Evolutionary conservation across 2,797 vertebrate genomes (phyloP), one percentile per base, ranked within the genome.

Genomic region (Enteromius treurensis): DNA sequence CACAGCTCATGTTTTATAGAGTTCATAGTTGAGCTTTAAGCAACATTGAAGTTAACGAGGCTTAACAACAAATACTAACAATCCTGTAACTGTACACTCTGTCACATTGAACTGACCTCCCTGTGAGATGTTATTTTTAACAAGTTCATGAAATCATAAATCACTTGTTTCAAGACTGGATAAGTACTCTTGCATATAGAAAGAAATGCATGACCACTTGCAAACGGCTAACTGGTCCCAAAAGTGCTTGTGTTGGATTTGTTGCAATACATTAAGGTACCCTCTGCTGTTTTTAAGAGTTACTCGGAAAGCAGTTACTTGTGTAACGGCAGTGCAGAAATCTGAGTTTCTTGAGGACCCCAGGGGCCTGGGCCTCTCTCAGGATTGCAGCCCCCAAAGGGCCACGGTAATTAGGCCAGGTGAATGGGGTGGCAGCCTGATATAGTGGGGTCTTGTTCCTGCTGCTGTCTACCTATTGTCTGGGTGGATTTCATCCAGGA

Each of bases 361-460:
- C 49, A 85, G 86, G 82, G 90, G 88, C 89, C 76, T 45, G 80
- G 90, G 89, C 89, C 89, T 89, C 93, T 94, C 92, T 91, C 91
- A 90, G 75, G 89, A 90, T 91, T 86, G 80, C 74, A 84, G 87
- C 81, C 90, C 89, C 91, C 89, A 90, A 84, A 88, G 90, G 91
- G 89, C 91, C 87, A 81, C 88, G 89, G 89, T 94, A 95, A 95
- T 95, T 95, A 95, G 94, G 94, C 90, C 91, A 93, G 92, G 93
- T 93, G 93, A 94, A 94, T 93, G 90, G 94, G 90, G 87, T 91
- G 90, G 89, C 87, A 91, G 91, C 86, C 89, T 86, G 91, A 90
- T 92, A 95, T 93, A 95, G 93, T 91, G 86, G 92, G 91, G 90
- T 90, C 93, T 95, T 95, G 94, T 95, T 95, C 92, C 88, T 68